Evolutionary conservation across 92 coral and sea anemone genomes (phyloP), one percentile per base, ranked within the genome.

Genomic region (Umimayanthus kanabou): DNA sequence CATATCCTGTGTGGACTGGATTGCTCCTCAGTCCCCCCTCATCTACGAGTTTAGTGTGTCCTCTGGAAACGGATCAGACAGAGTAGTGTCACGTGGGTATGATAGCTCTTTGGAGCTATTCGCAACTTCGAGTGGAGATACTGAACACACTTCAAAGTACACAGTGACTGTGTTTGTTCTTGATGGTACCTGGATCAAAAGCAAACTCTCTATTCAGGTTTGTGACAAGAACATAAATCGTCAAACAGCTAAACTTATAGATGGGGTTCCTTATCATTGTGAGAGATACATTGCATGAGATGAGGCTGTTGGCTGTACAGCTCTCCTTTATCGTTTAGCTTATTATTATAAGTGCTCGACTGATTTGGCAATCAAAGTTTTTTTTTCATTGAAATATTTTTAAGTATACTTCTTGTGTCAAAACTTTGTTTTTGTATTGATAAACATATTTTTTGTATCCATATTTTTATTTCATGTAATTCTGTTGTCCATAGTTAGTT

Each of bases 1-100:
- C 73, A 81, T 81, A 61, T 39, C 50, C 8, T 81, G 85, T 64
- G 23, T 39, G 26, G 58, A 81, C 74, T 81, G 85, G 85, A 81
- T 71, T 33, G 14, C 75, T 25, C 15, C n/a, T 30, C 33, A 81
- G 5, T 37, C 49, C 0, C 85, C 85, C 37, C 26, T 80, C 45
- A 64, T 58, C 3, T 80, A 80, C 73, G 85, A 80, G 74, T 80
- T 61, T 64, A 57, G 74, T 30, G 13, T 64, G 20, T 18, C 28
- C 26, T 26, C 72, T 37, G n/a, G n/a, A 18, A 9, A 80, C 4
- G 73, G 85, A 18, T 55, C 70, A 80, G 28, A 80, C 47, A 80
- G 3, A 9, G 28, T 80, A 23, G 20, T 80, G 20, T 58, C 73
- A 25, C 73, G 73, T 64, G 18, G 71, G 6, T 80, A 58, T 47